Evolutionary conservation across 2,888 invertebrate genomes (phyloP).

Genomic region (Leptinotarsa juncta): DNA sequence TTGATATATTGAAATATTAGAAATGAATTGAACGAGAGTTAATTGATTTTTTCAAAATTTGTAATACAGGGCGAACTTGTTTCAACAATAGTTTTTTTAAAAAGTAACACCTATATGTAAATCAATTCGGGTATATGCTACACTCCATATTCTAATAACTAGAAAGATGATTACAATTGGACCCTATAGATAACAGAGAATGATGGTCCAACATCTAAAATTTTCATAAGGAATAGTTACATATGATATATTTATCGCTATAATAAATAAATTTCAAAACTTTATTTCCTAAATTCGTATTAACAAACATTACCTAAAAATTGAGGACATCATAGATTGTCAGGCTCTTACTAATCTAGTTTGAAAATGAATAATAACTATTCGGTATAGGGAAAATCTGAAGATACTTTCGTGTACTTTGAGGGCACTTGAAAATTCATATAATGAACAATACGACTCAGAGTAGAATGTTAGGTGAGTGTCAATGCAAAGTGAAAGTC

Average conservation of each 20-base stretch:
- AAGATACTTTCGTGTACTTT: not conserved
- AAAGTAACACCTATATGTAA: constrained; percentile 1
- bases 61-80: not conserved
- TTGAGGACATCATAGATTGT: not conserved
- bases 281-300: not conserved
- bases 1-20: not conserved
- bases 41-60: too few relatives aligned
- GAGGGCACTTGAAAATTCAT: not conserved
- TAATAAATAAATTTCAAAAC: not conserved
- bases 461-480: too few relatives aligned
- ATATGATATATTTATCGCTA: not conserved
- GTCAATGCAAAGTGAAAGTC: too few relatives aligned
- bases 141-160: constrained; percentile 2
- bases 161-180: constrained; percentile 15
- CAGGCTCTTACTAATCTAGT: not conserved
- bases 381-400: not conserved
- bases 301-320: too few relatives aligned
- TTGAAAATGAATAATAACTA: not conserved
- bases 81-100: constrained; percentile 2
- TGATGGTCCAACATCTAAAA: constrained; percentile 13
- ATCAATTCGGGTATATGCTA: constrained; percentile 3
- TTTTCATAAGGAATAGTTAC: not conserved
- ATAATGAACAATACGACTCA: too few relatives aligned
- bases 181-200: constrained; percentile 19
- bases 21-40: too few relatives aligned